These are phyloP conservation scores for Thumatha senex DNA, from an alignment of 2,888 invertebrate genomes.

Conservation along the genomic window DNA sequence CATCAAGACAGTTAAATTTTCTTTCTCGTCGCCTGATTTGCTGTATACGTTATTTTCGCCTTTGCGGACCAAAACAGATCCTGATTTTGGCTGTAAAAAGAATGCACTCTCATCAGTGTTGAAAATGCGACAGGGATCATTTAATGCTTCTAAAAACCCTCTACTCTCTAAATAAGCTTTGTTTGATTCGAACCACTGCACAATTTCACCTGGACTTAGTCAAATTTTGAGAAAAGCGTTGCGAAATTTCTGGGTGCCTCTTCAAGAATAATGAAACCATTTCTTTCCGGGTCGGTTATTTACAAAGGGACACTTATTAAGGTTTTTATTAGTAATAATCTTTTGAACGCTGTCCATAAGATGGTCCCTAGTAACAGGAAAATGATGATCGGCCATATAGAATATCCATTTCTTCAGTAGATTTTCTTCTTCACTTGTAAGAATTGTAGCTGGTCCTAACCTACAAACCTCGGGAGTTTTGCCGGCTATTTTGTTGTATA, in stretches of 20 bases:
- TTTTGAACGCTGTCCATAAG: conserved; percentile 32
- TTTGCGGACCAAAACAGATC: background rate
- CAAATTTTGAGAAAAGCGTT: background rate
- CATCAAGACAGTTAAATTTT: background rate
- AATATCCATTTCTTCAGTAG: background rate
- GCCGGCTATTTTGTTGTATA: background rate
- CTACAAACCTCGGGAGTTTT: background rate
- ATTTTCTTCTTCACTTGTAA: background rate
- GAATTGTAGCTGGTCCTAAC: background rate
- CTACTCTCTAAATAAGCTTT: too few species aligned
- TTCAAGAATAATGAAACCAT: conserved; percentile 26
- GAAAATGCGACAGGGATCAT: too few species aligned
- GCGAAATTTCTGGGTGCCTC: conserved; percentile 9
- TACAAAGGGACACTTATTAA: conserved; percentile 28
- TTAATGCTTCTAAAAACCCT: too few species aligned
- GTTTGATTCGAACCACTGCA: background rate
- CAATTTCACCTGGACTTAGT: conserved; percentile 11
- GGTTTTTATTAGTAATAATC: conserved; percentile 25
- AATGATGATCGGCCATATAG: conserved; percentile 7
- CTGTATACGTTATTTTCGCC: conserved; percentile 1
- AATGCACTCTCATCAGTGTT: conserved; percentile 1
- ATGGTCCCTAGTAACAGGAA: conserved; percentile 23
- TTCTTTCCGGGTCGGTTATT: conserved; percentile 24
- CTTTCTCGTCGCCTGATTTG: background rate
- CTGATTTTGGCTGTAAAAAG: background rate